These are phyloP conservation scores for Alviniconcha marisindica DNA, from an alignment of 1,140 invertebrate species.

Conservation along the genomic window DNA sequence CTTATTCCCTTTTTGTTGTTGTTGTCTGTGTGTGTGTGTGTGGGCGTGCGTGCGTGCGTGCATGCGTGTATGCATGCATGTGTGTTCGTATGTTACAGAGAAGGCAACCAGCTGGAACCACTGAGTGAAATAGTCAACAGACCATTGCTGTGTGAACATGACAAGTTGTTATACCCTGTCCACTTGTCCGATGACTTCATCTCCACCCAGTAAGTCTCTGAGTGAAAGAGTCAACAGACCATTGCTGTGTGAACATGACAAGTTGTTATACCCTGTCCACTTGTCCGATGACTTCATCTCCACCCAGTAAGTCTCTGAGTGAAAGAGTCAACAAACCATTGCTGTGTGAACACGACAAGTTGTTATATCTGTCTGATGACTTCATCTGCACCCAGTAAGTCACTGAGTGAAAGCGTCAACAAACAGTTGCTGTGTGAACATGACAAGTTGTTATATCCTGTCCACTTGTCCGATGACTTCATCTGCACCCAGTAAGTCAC, in stretches of 20 bases:
- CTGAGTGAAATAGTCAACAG: slow-evolving; percentile 58
- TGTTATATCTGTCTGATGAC: no score
- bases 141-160: slow-evolving; percentile 65
- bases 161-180: slow-evolving; percentile 58
- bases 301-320: no score
- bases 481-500: no score
- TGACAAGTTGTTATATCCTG: slow-evolving; percentile 57
- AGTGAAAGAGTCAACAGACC: slow-evolving; percentile 54
- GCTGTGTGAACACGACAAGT: no score
- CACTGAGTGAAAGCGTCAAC: no score
- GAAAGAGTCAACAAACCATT: no score
- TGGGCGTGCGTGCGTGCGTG: background rate
- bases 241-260: slow-evolving; percentile 68
- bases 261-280: no score
- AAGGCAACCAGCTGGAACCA: slow-evolving; percentile 54
- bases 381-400: no score
- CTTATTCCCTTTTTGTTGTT: no score
- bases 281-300: no score
- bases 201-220: slow-evolving; percentile 29
- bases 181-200: slow-evolving; percentile 23
- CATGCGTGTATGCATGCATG: background rate
- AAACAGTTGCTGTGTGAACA: no score
- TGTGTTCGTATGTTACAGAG: slow-evolving; percentile 39
- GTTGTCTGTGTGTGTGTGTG: background rate
- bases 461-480: slow-evolving; percentile 22